Base-by-base conservation (phyloP, 2,113 vertebrate genomes). In the Tachycineta bicolor region DNA sequence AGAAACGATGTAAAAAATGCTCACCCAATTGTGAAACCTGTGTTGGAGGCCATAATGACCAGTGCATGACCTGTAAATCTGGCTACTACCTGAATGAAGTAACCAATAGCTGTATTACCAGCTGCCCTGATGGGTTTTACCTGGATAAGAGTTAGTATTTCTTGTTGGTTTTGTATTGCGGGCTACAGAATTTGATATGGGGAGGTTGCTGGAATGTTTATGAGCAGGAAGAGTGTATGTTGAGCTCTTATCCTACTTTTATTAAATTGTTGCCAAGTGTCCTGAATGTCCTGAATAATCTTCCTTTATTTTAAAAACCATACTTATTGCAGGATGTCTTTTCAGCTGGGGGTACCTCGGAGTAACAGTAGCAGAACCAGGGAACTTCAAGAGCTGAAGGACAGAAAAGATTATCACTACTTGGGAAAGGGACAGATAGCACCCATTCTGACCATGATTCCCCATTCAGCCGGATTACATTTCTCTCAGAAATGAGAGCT, bases 1-100 rank as follows among this genome's bases (percentile, higher is more conserved):
- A 98, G 97, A 99, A 99, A 92, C 99, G 99, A 43, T 99, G 99
- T 97, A 99, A 99, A 95, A 99, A 99, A 97, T 99, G 99, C 91
- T 98, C 98, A 29, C 98, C 99, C 28, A 97, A 98, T 91, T 99
- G 99, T 64, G 99, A 99, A 94, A 98, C 98, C 74, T 99, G 99
- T 92, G 96, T 99, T 39, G 99, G 99, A 75, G 98, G 99, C 96
- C 99, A 99, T 6, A 98, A 97, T 24, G 99, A 99, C 97, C 99
- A 99, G 96, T 99, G 99, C 96, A 98, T 98, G 80, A 98, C 99
- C 67, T 99, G 99, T 94, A 98, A 99, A 97, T 94, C 98, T 14
- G 99, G 99, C 37, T 99, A 98, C 97, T 99, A 99, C 97, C 98
- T 99, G 92, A 98, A 98, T 49, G 99, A 99, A 97, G 99, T 98